Evolutionary conservation across 2,888 invertebrate species (phyloP).

Genomic region (Xanthia icteritia): DNA sequence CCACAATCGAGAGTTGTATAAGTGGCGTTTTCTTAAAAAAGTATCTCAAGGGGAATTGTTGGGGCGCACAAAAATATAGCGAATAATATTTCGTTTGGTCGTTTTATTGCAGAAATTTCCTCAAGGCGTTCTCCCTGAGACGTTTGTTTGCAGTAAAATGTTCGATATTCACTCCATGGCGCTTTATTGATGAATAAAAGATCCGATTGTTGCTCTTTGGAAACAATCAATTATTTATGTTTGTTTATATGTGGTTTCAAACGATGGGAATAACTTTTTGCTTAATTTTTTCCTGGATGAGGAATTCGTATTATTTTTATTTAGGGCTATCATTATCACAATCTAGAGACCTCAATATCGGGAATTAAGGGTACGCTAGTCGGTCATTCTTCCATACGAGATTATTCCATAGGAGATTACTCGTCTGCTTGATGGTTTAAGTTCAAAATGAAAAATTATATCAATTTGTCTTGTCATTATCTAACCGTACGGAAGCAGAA

Average conservation of each 20-base stretch:
- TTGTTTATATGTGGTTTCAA: constrained; percentile 18
- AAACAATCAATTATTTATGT: constrained; percentile 45
- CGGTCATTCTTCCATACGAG: too few species aligned
- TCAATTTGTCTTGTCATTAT: too few species aligned
- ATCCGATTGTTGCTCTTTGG: constrained; percentile 54
- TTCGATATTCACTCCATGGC: constrained; percentile 43
- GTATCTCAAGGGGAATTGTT: constrained; percentile 51
- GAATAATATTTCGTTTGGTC: constrained; percentile 41
- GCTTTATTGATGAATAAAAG: constrained; percentile 54
- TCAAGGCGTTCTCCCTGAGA: constrained; percentile 18
- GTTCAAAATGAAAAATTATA: too few species aligned
- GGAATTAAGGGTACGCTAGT: too few species aligned
- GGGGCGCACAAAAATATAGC: constrained; percentile 32
- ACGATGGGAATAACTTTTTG: constrained; percentile 1
- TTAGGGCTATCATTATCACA: neutral
- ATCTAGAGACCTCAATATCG: neutral
- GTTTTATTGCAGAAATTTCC: constrained; percentile 43
- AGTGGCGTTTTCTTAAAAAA: constrained; percentile 53
- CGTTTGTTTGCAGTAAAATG: constrained; percentile 39
- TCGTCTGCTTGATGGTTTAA: too few species aligned
- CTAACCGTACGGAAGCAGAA: too few species aligned
- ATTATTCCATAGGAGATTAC: too few species aligned
- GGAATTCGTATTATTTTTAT: neutral
- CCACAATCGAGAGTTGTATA: constrained; percentile 42
- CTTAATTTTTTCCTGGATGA: neutral